phyloP scores from a whole-genome alignment of 2,113 vertebrate species.

The Erythrocercus mccallii region DNA sequence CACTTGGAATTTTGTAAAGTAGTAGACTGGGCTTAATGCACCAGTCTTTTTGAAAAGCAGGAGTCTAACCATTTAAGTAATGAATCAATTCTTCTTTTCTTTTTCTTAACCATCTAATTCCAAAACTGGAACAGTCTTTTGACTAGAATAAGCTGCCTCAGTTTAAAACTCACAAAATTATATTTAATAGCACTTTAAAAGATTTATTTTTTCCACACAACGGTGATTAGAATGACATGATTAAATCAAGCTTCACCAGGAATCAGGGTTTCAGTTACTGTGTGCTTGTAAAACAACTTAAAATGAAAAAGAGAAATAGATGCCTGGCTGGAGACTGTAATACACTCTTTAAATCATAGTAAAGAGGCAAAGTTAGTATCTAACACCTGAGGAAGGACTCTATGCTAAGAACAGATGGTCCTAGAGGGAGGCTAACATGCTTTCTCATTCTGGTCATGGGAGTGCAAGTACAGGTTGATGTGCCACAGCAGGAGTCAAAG shows the following conservation, averaged over 20 bases:
- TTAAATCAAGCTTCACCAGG: neutral
- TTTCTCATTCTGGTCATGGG: conserved; percentile 1
- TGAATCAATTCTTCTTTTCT: neutral
- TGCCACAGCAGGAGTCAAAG: conserved; percentile 44
- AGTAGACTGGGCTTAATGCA: neutral
- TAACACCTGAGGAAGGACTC: conserved; percentile 24
- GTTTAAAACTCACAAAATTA: neutral
- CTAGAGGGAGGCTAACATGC: conserved; percentile 47
- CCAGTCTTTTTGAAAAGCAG: neutral
- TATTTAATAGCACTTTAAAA: neutral
- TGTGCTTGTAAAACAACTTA: neutral
- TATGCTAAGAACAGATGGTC: conserved; percentile 47
- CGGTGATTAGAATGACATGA: neutral
- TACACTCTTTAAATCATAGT: neutral
- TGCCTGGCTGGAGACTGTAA: neutral
- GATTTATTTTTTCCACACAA: neutral
- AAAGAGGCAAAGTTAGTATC: neutral
- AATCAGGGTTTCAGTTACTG: neutral
- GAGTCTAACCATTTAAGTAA: neutral
- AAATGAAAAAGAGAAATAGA: neutral
- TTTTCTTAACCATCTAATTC: neutral
- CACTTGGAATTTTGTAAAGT: neutral
- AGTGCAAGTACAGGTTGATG: conserved; percentile 21
- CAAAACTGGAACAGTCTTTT: neutral
- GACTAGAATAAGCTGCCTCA: neutral